Conservation (phyloP, 2,888 invertebrate genomes). For the Tachina grossa region DNA sequence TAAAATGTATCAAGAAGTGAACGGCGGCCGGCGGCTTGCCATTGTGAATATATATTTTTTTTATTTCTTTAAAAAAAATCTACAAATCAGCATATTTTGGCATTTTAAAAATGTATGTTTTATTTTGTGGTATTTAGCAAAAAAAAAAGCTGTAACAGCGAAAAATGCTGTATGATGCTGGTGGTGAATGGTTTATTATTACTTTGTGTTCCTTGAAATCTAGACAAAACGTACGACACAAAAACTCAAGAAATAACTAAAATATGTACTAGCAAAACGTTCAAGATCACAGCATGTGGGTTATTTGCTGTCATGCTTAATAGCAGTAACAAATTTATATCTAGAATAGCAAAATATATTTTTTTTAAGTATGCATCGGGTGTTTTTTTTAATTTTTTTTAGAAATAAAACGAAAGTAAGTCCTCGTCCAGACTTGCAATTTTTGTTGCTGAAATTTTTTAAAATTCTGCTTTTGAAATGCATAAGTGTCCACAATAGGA, state of each 20-base stretch:
- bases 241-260: conserved; percentile 8
- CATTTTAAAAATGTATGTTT: conserved; percentile 58
- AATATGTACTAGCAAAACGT: conserved; percentile 42
- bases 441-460: no score
- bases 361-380: not conserved
- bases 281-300: conserved; percentile 71
- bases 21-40: conserved; percentile 54
- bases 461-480: no score
- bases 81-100: conserved; percentile 54
- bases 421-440: no score
- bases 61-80: conserved; percentile 7
- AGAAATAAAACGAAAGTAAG: conserved; percentile 27
- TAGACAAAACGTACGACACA: conserved; percentile 33
- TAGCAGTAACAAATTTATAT: conserved; percentile 14
- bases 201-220: conserved; percentile 54
- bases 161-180: conserved; percentile 47
- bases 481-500: no score
- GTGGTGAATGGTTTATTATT: conserved; percentile 54
- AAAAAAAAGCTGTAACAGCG: not conserved
- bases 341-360: conserved; percentile 11
- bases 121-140: not conserved
- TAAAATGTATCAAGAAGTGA: conserved; percentile 63
- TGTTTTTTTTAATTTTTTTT: conserved; percentile 3
- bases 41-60: conserved; percentile 22
- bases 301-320: conserved; percentile 27